Percentiles rank a stretch among this genome's conserved stretches.
These are phyloP conservation scores for Cheilosia grossa DNA, from an alignment of 2,888 invertebrate genomes.

Conservation along the genomic window DNA sequence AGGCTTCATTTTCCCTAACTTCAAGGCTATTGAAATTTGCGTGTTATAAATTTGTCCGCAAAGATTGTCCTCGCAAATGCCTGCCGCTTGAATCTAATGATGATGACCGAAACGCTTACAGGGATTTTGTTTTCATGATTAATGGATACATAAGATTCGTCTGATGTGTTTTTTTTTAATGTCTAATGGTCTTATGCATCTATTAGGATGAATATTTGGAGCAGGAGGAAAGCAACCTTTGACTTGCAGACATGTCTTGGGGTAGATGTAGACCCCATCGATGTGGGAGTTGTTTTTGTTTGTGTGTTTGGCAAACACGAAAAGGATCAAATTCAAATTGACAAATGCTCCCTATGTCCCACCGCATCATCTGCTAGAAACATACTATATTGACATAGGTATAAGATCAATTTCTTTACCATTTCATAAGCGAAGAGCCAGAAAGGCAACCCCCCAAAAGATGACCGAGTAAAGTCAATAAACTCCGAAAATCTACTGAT, in stretches of 20 bases:
- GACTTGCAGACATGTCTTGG: too few relatives aligned
- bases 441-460: not conserved
- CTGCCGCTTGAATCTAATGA: not conserved
- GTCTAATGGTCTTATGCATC: too few relatives aligned
- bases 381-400: not conserved
- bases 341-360: not conserved
- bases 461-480: not conserved
- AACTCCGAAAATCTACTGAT: not conserved
- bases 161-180: too few relatives aligned
- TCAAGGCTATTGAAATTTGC: not conserved
- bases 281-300: not conserved
- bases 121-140: too few relatives aligned
- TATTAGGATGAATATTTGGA: too few relatives aligned
- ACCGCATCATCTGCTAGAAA: not conserved
- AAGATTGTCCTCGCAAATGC: not conserved
- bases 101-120: not conserved
- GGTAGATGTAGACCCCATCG: too few relatives aligned
- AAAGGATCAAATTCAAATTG: not conserved
- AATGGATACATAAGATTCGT: too few relatives aligned
- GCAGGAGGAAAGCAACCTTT: too few relatives aligned
- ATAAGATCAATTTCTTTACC: not conserved
- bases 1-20: not conserved
- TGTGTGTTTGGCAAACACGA: not conserved
- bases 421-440: too few relatives aligned
- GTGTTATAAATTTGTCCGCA: not conserved